phyloP scores from a whole-genome alignment of 2,113 vertebrate genomes.

The Neomonachus schauinslandi region DNA sequence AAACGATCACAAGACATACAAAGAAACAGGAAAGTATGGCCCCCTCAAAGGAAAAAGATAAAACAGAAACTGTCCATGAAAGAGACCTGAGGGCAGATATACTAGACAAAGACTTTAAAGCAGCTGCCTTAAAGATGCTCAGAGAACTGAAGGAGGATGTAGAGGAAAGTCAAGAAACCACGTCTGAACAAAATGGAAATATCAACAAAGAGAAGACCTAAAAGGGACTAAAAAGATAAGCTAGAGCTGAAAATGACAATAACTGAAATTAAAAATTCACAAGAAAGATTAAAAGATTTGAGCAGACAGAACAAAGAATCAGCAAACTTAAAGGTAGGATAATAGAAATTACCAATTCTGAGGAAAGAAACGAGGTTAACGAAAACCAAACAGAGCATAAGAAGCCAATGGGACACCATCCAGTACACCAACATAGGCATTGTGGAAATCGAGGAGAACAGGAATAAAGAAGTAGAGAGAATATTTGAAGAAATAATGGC shows the following conservation, averaged over 20 bases:
- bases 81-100: neutral
- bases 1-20: neutral
- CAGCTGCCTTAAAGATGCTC: neutral
- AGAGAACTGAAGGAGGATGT: neutral
- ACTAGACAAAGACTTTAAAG: neutral
- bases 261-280: neutral
- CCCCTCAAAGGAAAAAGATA: neutral
- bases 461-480: neutral
- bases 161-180: neutral
- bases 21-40: neutral
- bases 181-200: neutral
- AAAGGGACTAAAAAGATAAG: neutral
- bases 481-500: neutral
- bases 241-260: neutral
- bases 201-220: neutral
- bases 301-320: neutral
- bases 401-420: neutral
- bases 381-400: neutral
- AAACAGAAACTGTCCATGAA: neutral
- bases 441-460: neutral
- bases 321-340: neutral
- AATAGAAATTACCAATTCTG: neutral
- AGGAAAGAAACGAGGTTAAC: neutral
- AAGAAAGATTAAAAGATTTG: neutral
- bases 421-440: neutral